These are phyloP conservation scores for Elgaria multicarinata DNA, from an alignment of 2,113 vertebrate species.

Conservation along the genomic window DNA sequence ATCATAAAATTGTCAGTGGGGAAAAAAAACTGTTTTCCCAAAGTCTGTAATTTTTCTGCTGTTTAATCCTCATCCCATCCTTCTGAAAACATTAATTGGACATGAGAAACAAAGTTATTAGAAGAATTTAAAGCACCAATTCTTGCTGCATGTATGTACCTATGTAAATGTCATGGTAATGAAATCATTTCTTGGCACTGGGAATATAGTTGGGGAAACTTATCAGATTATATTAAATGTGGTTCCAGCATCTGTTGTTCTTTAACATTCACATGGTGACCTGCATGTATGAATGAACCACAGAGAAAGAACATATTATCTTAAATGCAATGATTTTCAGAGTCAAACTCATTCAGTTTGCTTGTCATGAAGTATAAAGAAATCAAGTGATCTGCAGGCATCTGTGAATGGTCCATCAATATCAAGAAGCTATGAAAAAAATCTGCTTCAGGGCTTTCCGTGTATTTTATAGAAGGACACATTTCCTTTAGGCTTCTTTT, in stretches of 20 bases:
- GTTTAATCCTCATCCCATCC: background rate
- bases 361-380: background rate
- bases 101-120: background rate
- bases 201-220: constrained; percentile 15
- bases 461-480: too few species aligned
- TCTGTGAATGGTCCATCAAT: too few species aligned
- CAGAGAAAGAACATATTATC: background rate
- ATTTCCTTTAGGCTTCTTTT: background rate
- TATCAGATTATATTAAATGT: constrained; percentile 30
- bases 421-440: too few species aligned
- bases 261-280: background rate
- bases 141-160: constrained; percentile 22
- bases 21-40: constrained; percentile 47
- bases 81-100: constrained; percentile 43
- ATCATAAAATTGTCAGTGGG: constrained; percentile 54
- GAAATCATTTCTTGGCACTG: constrained; percentile 29
- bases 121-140: constrained; percentile 22
- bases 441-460: too few species aligned
- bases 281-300: background rate
- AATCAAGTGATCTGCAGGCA: background rate
- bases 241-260: background rate
- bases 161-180: constrained; percentile 21
- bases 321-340: background rate
- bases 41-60: constrained; percentile 59
- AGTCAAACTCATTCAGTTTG: background rate